phyloP scores from a whole-genome alignment of 2,797 vertebrate species.

The Acanthiza pusilla region DNA sequence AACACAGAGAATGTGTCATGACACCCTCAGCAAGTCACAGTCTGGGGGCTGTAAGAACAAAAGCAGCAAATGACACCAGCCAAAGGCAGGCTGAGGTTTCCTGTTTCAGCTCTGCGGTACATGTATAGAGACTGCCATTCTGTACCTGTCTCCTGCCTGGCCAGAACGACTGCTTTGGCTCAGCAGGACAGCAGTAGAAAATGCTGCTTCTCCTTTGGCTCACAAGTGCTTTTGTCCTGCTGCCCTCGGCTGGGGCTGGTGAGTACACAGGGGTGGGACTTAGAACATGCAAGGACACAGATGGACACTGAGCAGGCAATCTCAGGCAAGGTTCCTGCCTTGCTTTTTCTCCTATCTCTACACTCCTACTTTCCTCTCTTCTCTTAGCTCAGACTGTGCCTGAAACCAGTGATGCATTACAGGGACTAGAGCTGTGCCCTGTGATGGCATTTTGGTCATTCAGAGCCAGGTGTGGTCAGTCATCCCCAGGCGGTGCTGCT shows the following conservation, averaged over 20 bases:
- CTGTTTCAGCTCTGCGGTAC: neutral
- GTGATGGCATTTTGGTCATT: neutral
- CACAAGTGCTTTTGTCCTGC: neutral
- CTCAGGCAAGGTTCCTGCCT: neutral
- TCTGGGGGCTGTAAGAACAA: neutral
- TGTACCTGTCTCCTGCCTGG: neutral
- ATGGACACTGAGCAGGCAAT: neutral
- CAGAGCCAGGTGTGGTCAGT: neutral
- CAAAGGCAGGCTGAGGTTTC: neutral
- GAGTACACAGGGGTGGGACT: neutral
- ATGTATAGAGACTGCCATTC: neutral
- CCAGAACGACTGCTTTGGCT: neutral
- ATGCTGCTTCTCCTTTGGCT: neutral
- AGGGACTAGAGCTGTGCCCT: neutral
- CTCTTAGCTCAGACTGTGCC: neutral
- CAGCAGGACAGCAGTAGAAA: neutral
- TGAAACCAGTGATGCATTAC: neutral
- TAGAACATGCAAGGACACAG: neutral
- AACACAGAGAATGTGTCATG: fast-evolving
- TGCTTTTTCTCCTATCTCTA: neutral
- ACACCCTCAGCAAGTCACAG: neutral
- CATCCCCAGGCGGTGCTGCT: neutral
- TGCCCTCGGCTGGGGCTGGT: neutral
- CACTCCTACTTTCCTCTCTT: neutral
- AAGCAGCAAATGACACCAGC: neutral